These are phyloP conservation scores for Serranochromis macrocephalus DNA, from an alignment of 2,113 vertebrate genomes.

Conservation along the genomic window DNA sequence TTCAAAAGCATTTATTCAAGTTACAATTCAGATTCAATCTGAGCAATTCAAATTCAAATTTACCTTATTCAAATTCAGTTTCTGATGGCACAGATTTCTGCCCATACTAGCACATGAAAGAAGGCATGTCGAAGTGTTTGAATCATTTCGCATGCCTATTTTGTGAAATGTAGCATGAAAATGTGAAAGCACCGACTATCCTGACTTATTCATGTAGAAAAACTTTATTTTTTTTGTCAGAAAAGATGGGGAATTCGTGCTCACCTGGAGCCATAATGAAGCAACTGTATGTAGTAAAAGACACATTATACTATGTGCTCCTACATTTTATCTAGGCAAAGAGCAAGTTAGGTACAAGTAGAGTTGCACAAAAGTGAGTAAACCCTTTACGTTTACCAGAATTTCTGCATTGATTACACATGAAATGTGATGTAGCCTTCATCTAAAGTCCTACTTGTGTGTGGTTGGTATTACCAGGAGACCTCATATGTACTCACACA, in stretches of 20 bases:
- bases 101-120: not conserved
- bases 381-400: not conserved
- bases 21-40: no score
- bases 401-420: not conserved
- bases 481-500: not conserved
- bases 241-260: not conserved
- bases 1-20: no score
- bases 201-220: not conserved
- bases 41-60: no score
- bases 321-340: not conserved
- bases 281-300: not conserved
- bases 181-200: not conserved
- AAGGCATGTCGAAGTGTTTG: not conserved
- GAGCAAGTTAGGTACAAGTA: not conserved
- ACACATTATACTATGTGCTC: not conserved
- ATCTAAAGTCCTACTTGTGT: not conserved
- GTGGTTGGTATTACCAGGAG: not conserved
- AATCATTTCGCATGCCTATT: not conserved
- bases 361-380: not conserved
- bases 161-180: constrained; percentile 9
- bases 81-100: no score
- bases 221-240: not conserved
- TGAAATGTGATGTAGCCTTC: not conserved
- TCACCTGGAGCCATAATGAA: not conserved
- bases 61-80: no score